Evolutionary conservation across 2,113 vertebrate species (phyloP).

Genomic region (Fukomys damarensis): DNA sequence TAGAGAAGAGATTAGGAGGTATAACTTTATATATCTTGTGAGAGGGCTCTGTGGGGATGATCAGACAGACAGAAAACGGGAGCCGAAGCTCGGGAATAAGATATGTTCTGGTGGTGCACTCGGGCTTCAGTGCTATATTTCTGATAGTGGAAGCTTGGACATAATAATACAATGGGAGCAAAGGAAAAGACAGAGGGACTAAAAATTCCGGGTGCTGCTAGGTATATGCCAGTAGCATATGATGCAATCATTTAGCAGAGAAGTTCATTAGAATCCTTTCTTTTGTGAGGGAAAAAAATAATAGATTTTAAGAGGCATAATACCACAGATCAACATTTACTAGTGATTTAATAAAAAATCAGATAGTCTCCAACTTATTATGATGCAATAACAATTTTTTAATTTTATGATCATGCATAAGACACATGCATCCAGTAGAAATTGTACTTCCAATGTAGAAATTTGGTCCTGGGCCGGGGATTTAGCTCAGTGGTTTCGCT

Average conservation of each 20-base stretch:
- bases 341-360: neutral
- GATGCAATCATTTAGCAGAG: neutral
- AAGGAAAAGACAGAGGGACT: neutral
- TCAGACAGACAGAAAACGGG: neutral
- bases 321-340: neutral
- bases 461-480: too few species aligned
- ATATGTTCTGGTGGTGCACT: neutral
- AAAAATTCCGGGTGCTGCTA: neutral
- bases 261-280: neutral
- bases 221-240: neutral
- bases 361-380: neutral
- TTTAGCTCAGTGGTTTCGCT: too few species aligned
- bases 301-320: neutral
- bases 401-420: neutral
- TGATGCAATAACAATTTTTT: neutral
- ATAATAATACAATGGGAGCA: neutral
- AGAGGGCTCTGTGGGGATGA: neutral
- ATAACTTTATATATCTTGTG: neutral
- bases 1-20: neutral
- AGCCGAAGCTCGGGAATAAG: neutral
- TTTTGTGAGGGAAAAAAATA: neutral
- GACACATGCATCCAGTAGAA: neutral
- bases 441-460: too few species aligned
- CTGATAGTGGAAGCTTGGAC: neutral
- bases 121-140: neutral